Conservation (phyloP, 92 coral and sea anemone genomes). For the Diadumene lineata region DNA sequence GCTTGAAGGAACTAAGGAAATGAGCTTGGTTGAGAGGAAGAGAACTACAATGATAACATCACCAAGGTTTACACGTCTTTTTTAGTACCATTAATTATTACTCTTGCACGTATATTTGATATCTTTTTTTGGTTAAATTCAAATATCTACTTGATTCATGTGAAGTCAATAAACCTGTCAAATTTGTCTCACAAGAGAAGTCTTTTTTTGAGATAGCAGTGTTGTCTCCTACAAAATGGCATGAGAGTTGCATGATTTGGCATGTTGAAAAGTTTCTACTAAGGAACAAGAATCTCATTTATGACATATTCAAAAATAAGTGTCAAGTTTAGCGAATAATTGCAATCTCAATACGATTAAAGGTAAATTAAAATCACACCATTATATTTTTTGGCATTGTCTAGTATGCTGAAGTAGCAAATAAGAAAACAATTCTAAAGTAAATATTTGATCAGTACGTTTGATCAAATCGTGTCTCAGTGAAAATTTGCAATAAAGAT, state of each 20-base stretch:
- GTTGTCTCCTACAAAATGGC: too few species aligned
- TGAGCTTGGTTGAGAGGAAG: not conserved
- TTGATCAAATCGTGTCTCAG: not conserved
- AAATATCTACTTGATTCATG: too few species aligned
- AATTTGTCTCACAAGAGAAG: too few species aligned
- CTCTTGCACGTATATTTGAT: not conserved
- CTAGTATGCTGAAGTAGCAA: not conserved
- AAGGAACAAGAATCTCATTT: too few species aligned
- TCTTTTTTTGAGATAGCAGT: too few species aligned
- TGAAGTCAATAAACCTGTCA: too few species aligned
- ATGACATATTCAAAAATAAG: too few species aligned
- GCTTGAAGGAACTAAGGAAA: not conserved
- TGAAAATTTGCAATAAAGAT: too few species aligned
- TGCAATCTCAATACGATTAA: slow-evolving; percentile 28
- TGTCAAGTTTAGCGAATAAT: slow-evolving; percentile 5
- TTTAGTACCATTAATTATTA: not conserved
- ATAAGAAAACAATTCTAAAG: not conserved
- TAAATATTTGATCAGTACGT: not conserved
- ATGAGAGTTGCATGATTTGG: too few species aligned
- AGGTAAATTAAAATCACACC: slow-evolving; percentile 31
- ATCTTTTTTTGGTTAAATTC: not conserved
- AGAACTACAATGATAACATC: not conserved
- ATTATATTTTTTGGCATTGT: not conserved
- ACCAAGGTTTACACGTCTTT: not conserved
- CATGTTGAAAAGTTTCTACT: too few species aligned